These are phyloP conservation scores for Micromesistius poutassou DNA, from an alignment of 2,797 vertebrate genomes.

Conservation along the genomic window DNA sequence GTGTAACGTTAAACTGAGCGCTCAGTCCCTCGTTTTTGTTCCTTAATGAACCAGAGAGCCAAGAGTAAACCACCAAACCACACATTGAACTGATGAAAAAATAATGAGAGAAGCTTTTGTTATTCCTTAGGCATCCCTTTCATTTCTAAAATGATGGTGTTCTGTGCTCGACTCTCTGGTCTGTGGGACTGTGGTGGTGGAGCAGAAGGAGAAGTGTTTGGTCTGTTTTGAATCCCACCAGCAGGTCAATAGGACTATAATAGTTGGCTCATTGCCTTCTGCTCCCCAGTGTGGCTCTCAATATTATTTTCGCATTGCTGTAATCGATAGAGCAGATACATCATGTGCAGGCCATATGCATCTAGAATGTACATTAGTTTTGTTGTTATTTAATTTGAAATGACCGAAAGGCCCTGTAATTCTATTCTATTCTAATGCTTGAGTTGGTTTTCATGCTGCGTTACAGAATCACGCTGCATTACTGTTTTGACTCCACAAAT, in stretches of 20 bases:
- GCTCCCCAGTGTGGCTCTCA: background rate
- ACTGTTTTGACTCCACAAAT: background rate
- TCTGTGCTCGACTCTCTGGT: background rate
- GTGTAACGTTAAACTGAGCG: background rate
- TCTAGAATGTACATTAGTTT: background rate
- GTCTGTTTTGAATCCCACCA: slow-evolving; percentile 9
- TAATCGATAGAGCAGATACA: background rate
- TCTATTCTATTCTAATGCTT: background rate
- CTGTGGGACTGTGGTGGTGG: no score
- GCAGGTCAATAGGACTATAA: background rate
- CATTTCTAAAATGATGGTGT: background rate
- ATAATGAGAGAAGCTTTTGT: background rate
- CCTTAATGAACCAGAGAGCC: background rate
- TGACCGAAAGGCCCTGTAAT: background rate
- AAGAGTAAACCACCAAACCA: background rate
- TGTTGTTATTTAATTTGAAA: background rate
- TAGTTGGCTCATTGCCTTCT: slow-evolving; percentile 6
- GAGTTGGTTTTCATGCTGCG: background rate
- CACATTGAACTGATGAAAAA: background rate
- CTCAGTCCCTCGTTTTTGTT: background rate
- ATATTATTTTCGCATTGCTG: slow-evolving; percentile 1
- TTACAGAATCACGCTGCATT: background rate
- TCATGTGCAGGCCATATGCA: background rate
- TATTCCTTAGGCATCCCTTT: background rate
- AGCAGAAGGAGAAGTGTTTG: background rate